Evolutionary conservation across 2,797 vertebrate genomes (phyloP), one percentile per base, ranked within the genome.

Genomic region (Hoplostethus atlanticus): DNA sequence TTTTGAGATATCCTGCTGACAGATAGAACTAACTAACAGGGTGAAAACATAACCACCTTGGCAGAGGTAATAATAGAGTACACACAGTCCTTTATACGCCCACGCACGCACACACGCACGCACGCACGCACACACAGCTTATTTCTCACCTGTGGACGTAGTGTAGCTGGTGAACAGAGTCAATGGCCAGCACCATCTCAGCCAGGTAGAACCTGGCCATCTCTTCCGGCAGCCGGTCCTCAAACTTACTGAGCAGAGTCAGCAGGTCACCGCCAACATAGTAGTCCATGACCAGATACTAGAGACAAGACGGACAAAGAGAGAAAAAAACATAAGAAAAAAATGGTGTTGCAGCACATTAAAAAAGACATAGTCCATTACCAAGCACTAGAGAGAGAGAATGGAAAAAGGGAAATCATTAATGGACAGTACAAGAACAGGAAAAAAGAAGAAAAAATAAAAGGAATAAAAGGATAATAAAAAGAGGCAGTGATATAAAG

Each of bases 281-380:
- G 91, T 99, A 99, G 95, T 99, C 98, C 98, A 99, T 99, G 90
- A 99, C 98, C 89, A 99, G 94, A 92, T 99, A 99, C 98, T 99
- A 12, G 36, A n/a, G 44, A 15, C 13, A 57, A 65, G 61, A 56
- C 9, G 54, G 13, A 62, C 5, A 31, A 3, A 61, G 17, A 28
- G 13, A 15, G 2, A 36, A 28, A 25, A 21, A 64, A 11, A 40
- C 21, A 21, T 21, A 40, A 40, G 9, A 10, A 40, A 40, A 9
- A 40, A 40, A 40, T 8, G 38, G 38, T 8, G 38, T 8, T 40
- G 38, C 38, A 40, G 38, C 9, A 40, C 38, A 36, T 40, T 40
- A 40, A 40, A 8, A 42, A 34, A 6, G n/a, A n/a, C n/a, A n/a
- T n/a, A n/a, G 10, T 12, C 3, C 9, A 42, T 4, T 21, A 1